phyloP scores from a whole-genome alignment of 2,113 vertebrate genomes.

The Notothenia rossii region DNA sequence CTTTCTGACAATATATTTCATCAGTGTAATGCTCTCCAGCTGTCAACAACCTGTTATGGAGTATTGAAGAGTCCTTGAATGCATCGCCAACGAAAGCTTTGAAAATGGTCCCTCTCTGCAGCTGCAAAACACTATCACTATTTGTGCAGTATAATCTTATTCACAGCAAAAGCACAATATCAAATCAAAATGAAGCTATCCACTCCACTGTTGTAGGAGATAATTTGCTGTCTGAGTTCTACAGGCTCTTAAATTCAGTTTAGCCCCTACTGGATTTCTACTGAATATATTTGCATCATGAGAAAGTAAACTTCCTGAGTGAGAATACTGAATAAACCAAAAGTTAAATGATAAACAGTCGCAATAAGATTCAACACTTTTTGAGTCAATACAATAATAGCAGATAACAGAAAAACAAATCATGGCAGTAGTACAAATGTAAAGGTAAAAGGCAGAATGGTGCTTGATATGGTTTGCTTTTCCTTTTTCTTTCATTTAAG shows the following conservation, averaged over 20 bases:
- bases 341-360: not conserved
- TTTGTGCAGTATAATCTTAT: not conserved
- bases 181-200: not conserved
- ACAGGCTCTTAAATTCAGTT: not conserved
- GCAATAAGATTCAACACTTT: not conserved
- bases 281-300: not conserved
- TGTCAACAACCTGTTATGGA: not conserved
- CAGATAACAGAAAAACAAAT: not conserved
- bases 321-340: not conserved
- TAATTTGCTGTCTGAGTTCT: not conserved
- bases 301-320: not conserved
- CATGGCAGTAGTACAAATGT: not conserved
- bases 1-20: conserved; percentile 1
- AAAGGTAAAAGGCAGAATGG: no score
- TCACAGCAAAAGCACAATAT: not conserved
- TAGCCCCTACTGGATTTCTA: not conserved
- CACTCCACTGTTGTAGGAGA: not conserved
- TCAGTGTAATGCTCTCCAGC: not conserved
- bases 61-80: conserved; percentile 32
- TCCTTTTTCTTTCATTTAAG: not conserved
- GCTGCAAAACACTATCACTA: not conserved
- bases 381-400: not conserved
- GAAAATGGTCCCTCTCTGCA: conserved; percentile 6
- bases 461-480: not conserved
- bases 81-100: conserved; percentile 4